These are phyloP conservation scores for Triplophysa tibetana DNA, from an alignment of 2,113 vertebrate genomes.

Conservation along the genomic window DNA sequence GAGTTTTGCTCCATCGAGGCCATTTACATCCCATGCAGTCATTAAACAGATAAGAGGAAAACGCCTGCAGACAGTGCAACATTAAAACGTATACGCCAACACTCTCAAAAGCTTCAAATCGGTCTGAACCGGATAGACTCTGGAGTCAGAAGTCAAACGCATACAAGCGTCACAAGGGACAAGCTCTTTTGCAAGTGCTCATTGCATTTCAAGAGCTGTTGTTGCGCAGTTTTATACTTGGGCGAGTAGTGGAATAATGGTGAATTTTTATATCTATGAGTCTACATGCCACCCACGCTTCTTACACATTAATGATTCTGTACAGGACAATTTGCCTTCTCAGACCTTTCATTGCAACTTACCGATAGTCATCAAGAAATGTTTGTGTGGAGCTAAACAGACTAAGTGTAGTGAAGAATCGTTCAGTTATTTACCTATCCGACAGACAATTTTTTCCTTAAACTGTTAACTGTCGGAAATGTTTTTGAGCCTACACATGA, in stretches of 20 bases:
- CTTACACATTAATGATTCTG: constrained; percentile 13
- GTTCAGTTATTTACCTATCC: too few species aligned
- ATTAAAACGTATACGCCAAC: constrained; percentile 16
- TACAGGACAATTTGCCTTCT: constrained; percentile 17
- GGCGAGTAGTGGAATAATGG: constrained; percentile 3
- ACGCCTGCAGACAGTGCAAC: constrained; percentile 12
- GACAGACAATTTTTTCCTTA: too few species aligned
- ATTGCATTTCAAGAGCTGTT: background rate
- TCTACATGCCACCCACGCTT: constrained; percentile 6
- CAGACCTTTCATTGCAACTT: constrained; percentile 4
- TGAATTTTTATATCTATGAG: background rate
- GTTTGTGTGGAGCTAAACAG: too few species aligned
- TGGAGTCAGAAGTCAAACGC: background rate
- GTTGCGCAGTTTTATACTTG: constrained; percentile 8
- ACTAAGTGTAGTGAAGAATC: too few species aligned
- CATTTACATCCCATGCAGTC: constrained; percentile 57
- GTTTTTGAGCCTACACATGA: too few species aligned
- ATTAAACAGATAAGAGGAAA: constrained; percentile 44
- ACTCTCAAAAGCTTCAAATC: constrained; percentile 20
- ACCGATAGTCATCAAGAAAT: constrained; percentile 32
- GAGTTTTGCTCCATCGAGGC: constrained; percentile 55
- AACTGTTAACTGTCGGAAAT: too few species aligned
- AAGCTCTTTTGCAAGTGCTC: background rate
- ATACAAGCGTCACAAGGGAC: background rate
- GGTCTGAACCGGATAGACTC: background rate